Evolutionary conservation across 30 jellyfish, hydroid and myxozoan species (phyloP), one percentile per base, ranked within the genome.

Genomic region (Haliclystus octoradiatus): DNA sequence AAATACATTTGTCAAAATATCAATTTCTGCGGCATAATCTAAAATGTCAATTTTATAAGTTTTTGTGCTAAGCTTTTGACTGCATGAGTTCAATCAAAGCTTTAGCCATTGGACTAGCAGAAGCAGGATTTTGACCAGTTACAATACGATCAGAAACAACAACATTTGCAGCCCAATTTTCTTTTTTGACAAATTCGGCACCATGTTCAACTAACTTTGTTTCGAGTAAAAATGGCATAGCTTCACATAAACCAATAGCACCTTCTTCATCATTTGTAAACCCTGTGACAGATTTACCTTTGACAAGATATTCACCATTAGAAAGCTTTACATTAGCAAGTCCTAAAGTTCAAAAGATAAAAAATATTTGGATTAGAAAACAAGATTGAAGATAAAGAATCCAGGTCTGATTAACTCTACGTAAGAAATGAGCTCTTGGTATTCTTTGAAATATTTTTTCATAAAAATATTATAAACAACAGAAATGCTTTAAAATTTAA

Each of bases 51-150:
- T n/a, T n/a, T n/a, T n/a, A n/a, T n/a, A n/a, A n/a, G n/a, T n/a
- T n/a, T n/a, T n/a, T n/a, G n/a, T n/a, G n/a, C n/a, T n/a, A n/a
- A n/a, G n/a, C n/a, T n/a, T n/a, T n/a, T n/a, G n/a, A n/a, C n/a
- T n/a, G n/a, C 57, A 40, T 5, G 57, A 40, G 57, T 5, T 9
- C 9, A 19, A 62, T 79, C 33, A 73, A 29, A 3, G 79, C 84
- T 40, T 57, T 79, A 30, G 80, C 84, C 23, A 52, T 57, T n/a
- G 63, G 71, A 29, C 79, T 53, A 32, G 84, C 84, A 13, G 84
- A 73, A 4, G 65, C 68, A 28, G 84, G 84, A 33, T 73, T 73
- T 34, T 73, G 84, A 19, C 84, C 84, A 2, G 79, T 57, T 3
- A 73, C 33, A 1, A 73, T 34, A 14, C 79, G 80, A 12, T 53